Base-by-base conservation (phyloP, 2,797 vertebrate genomes). In the Setipinna tenuifilis region DNA sequence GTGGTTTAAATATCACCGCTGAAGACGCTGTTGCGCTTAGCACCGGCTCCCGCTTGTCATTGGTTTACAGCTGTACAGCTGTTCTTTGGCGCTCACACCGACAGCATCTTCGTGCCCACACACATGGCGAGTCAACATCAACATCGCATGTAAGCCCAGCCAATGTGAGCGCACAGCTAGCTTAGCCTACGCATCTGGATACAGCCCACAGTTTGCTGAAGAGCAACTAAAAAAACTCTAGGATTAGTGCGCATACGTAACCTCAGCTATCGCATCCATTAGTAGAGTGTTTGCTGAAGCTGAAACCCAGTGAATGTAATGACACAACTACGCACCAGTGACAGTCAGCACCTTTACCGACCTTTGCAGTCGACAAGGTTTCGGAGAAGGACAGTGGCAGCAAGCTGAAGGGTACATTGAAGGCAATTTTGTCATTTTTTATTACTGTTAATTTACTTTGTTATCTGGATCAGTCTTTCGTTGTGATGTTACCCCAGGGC, bases 31-130 rank as follows among this genome's bases (percentile, higher is more conserved):
- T 85, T 68, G 80, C 23, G 78, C 65, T 59, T 81, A 86, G 82
- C 68, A n/a, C 62, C 81, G 83, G 88, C 83, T 87, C 71, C 48
- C 44, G 84, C 68, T 86, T 85, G 90, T 84, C 85, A 90, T 91
- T 92, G 91, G 92, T 88, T 85, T 57, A 81, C 83, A 83, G 83
- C 59, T 44, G 82, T 83, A 84, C 88, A 87, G 87, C 85, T 88
- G 90, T 83, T 86, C 68, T 58, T 83, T 83, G 71, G 85, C 85
- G 84, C 82, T 83, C 89, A 61, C 83, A 65, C 54, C 25, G 62
- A 21, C 31, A 44, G 71, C 71, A 11, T 78, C 71, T 44, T 48
- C 44, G 17, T 19, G 84, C 57, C 65, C 81, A 87, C 88, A 86
- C 86, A 87, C 88, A 86, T 81, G 83, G 86, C 71, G 82, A 83